phyloP scores from a whole-genome alignment of 1,140 invertebrate species.

The Triops longicaudatus region DNA sequence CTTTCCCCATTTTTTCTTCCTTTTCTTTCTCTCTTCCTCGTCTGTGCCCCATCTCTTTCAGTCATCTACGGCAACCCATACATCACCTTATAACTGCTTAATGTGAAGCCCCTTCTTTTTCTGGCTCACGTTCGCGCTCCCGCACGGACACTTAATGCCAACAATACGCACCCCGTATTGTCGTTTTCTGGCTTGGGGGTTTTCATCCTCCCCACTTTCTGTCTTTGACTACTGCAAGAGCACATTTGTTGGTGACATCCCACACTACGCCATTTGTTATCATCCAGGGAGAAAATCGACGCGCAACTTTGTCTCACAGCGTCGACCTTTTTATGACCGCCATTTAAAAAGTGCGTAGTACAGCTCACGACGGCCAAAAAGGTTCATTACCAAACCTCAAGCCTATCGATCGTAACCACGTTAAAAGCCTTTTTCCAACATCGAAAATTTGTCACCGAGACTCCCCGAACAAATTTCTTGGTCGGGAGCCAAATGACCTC shows the following conservation, averaged over 20 bases:
- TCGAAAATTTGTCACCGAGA: no score
- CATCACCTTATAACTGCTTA: not conserved
- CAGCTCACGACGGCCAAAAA: not conserved
- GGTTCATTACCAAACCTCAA: not conserved
- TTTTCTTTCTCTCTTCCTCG: not conserved
- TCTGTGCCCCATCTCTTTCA: not conserved
- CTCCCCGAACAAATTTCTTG: no score
- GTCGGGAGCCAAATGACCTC: no score
- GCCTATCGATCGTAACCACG: no score
- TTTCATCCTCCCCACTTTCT: not conserved
- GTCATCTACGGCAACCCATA: not conserved
- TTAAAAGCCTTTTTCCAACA: no score
- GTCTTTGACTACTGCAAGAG: not conserved
- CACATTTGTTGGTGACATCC: constrained; percentile 7
- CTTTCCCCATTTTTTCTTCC: not conserved
- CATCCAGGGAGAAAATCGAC: not conserved
- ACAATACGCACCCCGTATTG: not conserved
- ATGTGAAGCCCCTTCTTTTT: not conserved
- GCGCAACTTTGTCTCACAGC: not conserved
- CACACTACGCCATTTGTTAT: not conserved
- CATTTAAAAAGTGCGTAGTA: not conserved
- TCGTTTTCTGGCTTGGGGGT: not conserved
- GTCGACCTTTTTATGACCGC: not conserved
- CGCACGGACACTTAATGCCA: constrained; percentile 4
- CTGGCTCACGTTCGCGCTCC: constrained; percentile 4